Percentiles rank a stretch among this genome's conserved stretches.
These are phyloP conservation scores for Solenopsis invicta DNA, from an alignment of 1,140 invertebrate species.

Conservation along the genomic window DNA sequence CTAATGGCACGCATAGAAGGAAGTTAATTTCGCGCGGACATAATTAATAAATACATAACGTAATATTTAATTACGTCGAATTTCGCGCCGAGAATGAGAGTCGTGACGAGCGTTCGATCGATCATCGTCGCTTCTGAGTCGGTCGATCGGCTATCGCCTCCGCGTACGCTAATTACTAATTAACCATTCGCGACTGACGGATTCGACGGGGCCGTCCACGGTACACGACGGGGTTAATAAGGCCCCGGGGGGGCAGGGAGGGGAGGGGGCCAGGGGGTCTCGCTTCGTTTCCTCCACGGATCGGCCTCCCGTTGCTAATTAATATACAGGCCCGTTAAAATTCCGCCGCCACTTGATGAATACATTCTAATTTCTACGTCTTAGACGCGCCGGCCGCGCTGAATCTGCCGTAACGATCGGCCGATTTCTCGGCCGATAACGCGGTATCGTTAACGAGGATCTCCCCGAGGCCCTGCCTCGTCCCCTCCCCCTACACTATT, in stretches of 20 bases:
- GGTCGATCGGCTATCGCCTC: slow-evolving; percentile 19
- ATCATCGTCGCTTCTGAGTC: slow-evolving; percentile 36
- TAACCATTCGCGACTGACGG: slow-evolving; percentile 22
- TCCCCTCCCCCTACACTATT: not conserved
- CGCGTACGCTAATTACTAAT: slow-evolving; percentile 54
- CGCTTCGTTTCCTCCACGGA: not conserved
- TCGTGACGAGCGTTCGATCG: slow-evolving; percentile 35
- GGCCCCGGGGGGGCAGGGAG: not conserved
- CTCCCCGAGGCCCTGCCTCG: slow-evolving; percentile 43
- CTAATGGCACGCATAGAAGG: not conserved
- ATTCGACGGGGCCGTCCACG: slow-evolving; percentile 3
- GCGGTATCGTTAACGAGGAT: slow-evolving; percentile 74
- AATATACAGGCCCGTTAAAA: slow-evolving; percentile 57
- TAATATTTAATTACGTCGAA: slow-evolving; percentile 6
- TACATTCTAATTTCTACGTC: slow-evolving; percentile 61
- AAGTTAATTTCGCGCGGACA: not conserved
- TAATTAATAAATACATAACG: not conserved
- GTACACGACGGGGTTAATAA: slow-evolving; percentile 39
- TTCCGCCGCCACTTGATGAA: slow-evolving; percentile 65
- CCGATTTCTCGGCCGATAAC: slow-evolving; percentile 73
- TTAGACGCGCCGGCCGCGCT: slow-evolving; percentile 43
- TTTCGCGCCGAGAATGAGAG: not conserved
- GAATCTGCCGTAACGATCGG: slow-evolving; percentile 67
- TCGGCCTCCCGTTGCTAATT: slow-evolving; percentile 59
- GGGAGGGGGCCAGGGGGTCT: not conserved